Evolutionary conservation across 2,113 vertebrate species (phyloP).

Genomic region (Chlorodrepanis virens): DNA sequence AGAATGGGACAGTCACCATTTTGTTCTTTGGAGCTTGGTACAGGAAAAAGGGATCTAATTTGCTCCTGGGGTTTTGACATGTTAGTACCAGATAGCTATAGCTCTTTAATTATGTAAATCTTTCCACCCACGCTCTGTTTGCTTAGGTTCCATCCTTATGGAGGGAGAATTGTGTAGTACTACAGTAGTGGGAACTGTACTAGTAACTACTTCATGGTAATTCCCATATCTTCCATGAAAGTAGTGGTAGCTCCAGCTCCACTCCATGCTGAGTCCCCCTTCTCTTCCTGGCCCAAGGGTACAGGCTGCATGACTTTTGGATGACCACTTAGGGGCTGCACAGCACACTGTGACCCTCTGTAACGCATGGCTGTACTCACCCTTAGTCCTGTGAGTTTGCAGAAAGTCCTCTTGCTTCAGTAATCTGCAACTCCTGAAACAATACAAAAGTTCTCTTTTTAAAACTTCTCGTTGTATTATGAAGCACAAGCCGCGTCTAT

Average conservation of each 20-base stretch:
- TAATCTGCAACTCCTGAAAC: not conserved
- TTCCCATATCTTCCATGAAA: not conserved
- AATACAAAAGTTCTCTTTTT: not conserved
- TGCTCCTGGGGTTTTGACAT: not conserved
- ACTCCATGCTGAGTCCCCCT: not conserved
- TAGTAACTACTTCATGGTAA: not conserved
- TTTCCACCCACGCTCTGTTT: not conserved
- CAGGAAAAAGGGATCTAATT: not conserved
- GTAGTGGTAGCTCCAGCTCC: not conserved
- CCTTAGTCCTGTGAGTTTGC: accelerated
- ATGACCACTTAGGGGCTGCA: not conserved
- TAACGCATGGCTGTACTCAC: not conserved
- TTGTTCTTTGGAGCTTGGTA: not conserved
- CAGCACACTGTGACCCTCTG: not conserved
- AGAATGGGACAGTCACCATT: not conserved
- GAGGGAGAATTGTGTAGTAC: not conserved
- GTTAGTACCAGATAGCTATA: not conserved
- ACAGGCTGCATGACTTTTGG: not conserved
- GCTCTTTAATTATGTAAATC: not conserved
- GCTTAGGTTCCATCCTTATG: not conserved
- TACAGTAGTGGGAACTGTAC: not conserved
- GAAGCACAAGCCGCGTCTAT: not conserved
- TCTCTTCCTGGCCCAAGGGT: not conserved
- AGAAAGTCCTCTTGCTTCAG: not conserved
- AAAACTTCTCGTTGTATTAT: not conserved